Percentiles rank a stretch among this genome's conserved stretches.
phyloP scores from a whole-genome alignment of 2,797 vertebrate species.

The Eulemur albifrons region DNA sequence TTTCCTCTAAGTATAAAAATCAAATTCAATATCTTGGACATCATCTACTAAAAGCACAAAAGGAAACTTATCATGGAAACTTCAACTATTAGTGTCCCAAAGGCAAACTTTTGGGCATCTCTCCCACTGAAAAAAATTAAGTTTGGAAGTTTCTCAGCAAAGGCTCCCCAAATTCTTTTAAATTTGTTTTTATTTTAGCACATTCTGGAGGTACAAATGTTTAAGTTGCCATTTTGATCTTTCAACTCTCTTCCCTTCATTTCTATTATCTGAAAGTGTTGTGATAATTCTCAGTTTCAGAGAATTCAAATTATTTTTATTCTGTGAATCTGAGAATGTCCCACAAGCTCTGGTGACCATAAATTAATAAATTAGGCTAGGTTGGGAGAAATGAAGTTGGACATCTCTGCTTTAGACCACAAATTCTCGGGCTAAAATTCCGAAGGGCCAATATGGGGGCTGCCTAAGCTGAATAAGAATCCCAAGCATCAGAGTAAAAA shows the following conservation, averaged over 20 bases:
- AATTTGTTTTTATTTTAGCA: too few species aligned
- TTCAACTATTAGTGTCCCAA: neutral
- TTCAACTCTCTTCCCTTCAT: neutral
- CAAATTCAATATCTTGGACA: neutral
- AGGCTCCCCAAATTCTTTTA: neutral
- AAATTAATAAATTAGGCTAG: neutral
- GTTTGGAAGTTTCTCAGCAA: neutral
- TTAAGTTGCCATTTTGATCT: neutral
- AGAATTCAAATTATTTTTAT: constrained; percentile 18
- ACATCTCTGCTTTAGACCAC: neutral
- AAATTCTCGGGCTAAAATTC: neutral
- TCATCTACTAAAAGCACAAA: neutral
- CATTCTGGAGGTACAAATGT: too few species aligned
- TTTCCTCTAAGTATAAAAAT: neutral
- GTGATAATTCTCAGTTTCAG: neutral
- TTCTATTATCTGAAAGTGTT: constrained; percentile 21
- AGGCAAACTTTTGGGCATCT: neutral
- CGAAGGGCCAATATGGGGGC: neutral
- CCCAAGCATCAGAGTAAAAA: neutral
- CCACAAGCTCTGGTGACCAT: neutral
- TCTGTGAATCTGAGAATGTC: neutral
- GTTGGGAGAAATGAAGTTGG: neutral
- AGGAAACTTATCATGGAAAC: neutral
- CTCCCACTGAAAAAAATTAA: neutral
- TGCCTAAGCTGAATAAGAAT: neutral